A percentile compares a stretch with the other conserved stretches of the same genome.
Conservation (phyloP, 1,140 invertebrate species). For the Cherax quadricarinatus region DNA sequence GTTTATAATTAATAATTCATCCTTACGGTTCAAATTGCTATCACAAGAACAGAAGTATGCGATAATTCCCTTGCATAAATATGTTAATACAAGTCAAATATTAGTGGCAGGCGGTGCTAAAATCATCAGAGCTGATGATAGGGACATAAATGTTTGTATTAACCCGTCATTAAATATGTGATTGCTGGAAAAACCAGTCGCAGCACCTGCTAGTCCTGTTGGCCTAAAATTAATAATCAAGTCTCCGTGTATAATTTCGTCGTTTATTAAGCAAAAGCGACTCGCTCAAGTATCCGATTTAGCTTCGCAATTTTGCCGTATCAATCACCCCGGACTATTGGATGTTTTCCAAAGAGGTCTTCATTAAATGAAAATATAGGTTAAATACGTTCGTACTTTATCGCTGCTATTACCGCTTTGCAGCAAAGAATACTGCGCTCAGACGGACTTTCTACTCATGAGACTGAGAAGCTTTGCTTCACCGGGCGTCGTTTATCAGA, state of each 20-base stretch:
- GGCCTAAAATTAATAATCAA: not conserved
- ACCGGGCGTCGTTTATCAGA: not conserved
- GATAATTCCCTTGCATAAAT: not conserved
- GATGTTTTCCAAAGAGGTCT: not conserved
- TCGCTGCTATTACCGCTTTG: not conserved
- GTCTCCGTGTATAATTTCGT: not conserved
- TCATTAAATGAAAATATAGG: not conserved
- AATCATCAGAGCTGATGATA: conserved; percentile 17
- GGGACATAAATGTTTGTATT: conserved; percentile 25
- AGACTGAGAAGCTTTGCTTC: not conserved
- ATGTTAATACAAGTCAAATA: not conserved
- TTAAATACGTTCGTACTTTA: not conserved
- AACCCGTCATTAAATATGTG: conserved; percentile 27
- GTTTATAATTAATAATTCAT: conserved; percentile 2
- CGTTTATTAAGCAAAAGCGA: not conserved
- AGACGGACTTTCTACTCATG: not conserved
- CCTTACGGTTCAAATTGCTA: conserved; percentile 2
- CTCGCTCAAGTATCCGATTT: not conserved
- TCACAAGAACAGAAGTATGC: not conserved
- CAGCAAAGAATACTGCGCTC: not conserved
- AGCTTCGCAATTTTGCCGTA: not conserved
- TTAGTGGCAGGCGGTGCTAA: not conserved
- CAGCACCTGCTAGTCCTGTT: not conserved
- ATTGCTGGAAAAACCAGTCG: conserved; percentile 13
- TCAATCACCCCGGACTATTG: not conserved